These are phyloP conservation scores for Hydrochoerus hydrochaeris DNA, from an alignment of 2,113 vertebrate genomes.

Conservation along the genomic window DNA sequence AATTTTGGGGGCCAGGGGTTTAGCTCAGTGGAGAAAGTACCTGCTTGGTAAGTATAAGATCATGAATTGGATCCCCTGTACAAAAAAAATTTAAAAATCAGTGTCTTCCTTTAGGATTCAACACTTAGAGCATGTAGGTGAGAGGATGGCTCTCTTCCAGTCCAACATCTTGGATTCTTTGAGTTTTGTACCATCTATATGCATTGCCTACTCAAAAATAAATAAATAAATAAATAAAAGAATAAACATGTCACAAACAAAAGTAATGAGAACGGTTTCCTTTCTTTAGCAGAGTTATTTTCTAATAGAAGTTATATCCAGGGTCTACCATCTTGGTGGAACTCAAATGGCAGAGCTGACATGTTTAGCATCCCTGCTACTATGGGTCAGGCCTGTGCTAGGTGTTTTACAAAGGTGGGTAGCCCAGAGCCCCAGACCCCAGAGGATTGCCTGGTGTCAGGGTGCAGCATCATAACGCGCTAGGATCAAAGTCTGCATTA, in stretches of 20 bases:
- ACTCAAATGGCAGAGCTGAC: not conserved
- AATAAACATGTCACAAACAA: not conserved
- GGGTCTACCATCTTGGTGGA: not conserved
- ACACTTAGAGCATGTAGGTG: not conserved
- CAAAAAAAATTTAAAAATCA: not conserved
- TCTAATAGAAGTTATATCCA: not conserved
- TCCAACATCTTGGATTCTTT: not conserved
- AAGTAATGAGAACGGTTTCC: not conserved
- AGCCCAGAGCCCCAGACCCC: not conserved
- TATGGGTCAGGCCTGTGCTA: not conserved
- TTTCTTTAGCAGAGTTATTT: constrained; percentile 27
- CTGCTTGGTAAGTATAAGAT: too few relatives aligned
- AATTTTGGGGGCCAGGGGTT: not conserved
- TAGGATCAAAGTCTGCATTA: not conserved
- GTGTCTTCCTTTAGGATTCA: not conserved
- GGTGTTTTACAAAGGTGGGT: not conserved
- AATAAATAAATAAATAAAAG: not conserved
- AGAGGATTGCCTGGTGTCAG: not conserved
- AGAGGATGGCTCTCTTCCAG: not conserved
- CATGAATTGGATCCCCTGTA: too few relatives aligned
- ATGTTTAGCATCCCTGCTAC: not conserved
- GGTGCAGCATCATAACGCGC: not conserved
- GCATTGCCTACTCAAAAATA: constrained; percentile 34
- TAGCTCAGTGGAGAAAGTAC: too few relatives aligned
- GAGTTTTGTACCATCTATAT: not conserved